These are phyloP conservation scores for Actinia tenebrosa DNA, from an alignment of 64 coral and sea anemone species.

Conservation along the genomic window DNA sequence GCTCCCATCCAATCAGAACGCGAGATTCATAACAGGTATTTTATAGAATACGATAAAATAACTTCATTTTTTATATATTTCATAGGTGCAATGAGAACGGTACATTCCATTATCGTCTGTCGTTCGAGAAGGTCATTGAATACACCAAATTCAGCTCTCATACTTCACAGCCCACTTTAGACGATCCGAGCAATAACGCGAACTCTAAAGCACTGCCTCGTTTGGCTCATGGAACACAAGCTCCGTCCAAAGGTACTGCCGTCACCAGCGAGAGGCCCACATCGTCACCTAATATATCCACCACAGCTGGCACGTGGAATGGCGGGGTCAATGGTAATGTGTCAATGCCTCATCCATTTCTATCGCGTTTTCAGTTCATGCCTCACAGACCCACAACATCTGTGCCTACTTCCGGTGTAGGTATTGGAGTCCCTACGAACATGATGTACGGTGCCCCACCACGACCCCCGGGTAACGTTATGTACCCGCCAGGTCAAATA, in stretches of 20 bases:
- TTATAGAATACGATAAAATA: too few relatives aligned
- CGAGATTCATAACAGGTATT: too few relatives aligned
- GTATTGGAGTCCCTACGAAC: neutral
- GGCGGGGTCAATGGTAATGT: neutral
- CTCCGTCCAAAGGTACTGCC: neutral
- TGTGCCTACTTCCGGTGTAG: neutral
- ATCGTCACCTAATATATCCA: neutral
- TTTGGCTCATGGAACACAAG: neutral
- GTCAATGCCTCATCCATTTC: neutral
- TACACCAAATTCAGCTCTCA: neutral
- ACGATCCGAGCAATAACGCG: neutral
- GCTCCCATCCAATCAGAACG: too few relatives aligned
- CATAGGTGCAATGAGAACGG: slow-evolving; percentile 69
- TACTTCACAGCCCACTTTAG: neutral
- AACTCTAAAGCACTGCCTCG: neutral
- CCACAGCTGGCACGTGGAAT: neutral
- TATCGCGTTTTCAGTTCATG: neutral
- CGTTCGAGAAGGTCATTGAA: slow-evolving; percentile 58
- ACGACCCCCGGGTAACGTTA: neutral
- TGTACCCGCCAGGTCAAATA: neutral
- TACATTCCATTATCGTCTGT: slow-evolving; percentile 86
- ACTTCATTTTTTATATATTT: neutral
- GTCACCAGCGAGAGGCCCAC: neutral
- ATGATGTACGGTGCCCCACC: neutral
- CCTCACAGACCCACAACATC: neutral